Evolutionary conservation across 2,113 vertebrate genomes (phyloP).

Genomic region (Clarias macrocephalus): DNA sequence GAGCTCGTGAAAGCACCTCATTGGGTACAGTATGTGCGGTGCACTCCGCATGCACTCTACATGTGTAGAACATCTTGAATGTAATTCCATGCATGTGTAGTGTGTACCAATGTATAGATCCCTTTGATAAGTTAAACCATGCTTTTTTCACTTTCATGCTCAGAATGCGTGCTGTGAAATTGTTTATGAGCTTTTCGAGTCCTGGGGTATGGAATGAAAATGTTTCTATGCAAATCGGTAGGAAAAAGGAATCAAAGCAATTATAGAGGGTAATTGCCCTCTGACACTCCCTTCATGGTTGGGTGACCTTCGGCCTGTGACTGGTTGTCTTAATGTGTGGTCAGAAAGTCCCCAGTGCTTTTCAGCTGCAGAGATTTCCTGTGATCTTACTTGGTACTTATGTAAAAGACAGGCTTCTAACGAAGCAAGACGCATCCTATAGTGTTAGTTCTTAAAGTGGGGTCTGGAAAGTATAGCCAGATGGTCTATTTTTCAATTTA

Average conservation of each 20-base stretch:
- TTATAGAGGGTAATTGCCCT: slow-evolving; percentile 42
- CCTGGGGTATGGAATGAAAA: slow-evolving; percentile 16
- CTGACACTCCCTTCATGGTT: slow-evolving; percentile 49
- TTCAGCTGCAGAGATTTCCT: background rate
- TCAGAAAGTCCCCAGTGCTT: slow-evolving; percentile 6
- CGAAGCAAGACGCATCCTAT: background rate
- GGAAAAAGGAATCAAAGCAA: slow-evolving; percentile 44
- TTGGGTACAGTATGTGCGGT: background rate
- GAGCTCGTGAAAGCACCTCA: background rate
- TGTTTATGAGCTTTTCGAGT: background rate
- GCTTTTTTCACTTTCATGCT: slow-evolving; percentile 14
- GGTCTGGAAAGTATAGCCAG: background rate
- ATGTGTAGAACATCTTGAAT: background rate
- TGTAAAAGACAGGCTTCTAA: background rate
- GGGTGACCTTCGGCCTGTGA: slow-evolving; percentile 46
- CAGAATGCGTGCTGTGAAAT: slow-evolving; percentile 6
- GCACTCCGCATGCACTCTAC: background rate
- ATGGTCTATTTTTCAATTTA: background rate
- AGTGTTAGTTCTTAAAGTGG: background rate
- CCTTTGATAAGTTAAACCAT: slow-evolving; percentile 17
- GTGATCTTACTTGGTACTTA: background rate
- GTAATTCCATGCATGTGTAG: slow-evolving; percentile 5
- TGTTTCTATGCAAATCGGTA: slow-evolving; percentile 23
- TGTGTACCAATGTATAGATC: background rate
- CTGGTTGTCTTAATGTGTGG: slow-evolving; percentile 23